phyloP scores from a whole-genome alignment of 2,888 invertebrate genomes.

The Lissocephala sabroskyi region DNA sequence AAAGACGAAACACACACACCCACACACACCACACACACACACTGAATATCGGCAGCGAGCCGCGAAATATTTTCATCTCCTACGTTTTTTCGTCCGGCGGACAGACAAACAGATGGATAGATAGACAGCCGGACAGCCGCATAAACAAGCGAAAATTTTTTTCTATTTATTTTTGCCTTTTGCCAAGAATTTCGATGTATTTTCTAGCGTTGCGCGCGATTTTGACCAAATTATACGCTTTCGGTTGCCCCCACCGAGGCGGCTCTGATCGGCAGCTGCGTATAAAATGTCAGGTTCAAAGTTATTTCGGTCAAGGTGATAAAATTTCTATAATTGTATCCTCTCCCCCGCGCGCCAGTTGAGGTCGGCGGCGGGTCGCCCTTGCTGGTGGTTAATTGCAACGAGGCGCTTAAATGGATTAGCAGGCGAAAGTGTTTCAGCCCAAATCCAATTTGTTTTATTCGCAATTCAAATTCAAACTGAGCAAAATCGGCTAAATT shows the following conservation, averaged over 20 bases:
- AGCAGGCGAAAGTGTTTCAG: conserved; percentile 55
- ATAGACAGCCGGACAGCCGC: no score
- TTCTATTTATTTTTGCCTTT: conserved; percentile 17
- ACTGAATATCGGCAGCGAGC: no score
- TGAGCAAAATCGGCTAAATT: no score
- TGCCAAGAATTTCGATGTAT: conserved; percentile 62
- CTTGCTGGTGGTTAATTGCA: conserved; percentile 8
- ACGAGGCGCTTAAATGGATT: conserved; percentile 45
- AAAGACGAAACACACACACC: conserved; percentile 11
- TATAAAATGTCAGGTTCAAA: conserved; percentile 35
- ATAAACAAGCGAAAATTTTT: no score
- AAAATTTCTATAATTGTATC: background rate
- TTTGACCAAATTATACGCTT: conserved; percentile 28
- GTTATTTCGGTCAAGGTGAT: conserved; percentile 45
- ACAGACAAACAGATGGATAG: no score
- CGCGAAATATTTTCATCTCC: no score
- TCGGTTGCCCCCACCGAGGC: no score
- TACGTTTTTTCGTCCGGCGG: no score
- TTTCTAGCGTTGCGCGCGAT: conserved; percentile 36
- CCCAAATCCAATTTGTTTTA: conserved; percentile 56
- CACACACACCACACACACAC: no score
- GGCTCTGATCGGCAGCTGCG: no score
- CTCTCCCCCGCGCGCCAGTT: no score
- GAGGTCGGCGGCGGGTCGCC: background rate
- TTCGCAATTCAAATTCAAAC: conserved; percentile 16